Evolutionary conservation across 1,140 invertebrate species (phyloP).

Genomic region (Goniozus legneri): DNA sequence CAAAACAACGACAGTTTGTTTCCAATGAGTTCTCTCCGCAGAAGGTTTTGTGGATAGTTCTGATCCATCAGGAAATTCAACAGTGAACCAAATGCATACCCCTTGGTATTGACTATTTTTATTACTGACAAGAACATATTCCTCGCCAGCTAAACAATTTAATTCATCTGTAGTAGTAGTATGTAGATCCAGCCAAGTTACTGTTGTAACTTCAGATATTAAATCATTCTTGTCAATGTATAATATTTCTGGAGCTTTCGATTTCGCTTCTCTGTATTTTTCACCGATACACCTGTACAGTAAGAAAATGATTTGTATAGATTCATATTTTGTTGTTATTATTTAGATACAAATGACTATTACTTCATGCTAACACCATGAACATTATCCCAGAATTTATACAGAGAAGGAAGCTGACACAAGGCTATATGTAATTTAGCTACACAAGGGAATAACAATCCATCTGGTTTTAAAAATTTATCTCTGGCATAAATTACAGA

Average conservation of each 20-base stretch:
- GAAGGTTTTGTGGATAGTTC: slow-evolving; percentile 74
- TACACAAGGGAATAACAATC: slow-evolving; percentile 60
- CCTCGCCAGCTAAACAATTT: slow-evolving; percentile 72
- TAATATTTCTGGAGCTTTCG: slow-evolving; percentile 42
- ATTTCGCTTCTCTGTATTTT: slow-evolving; percentile 32
- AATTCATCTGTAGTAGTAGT: slow-evolving; percentile 65
- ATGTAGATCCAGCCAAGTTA: slow-evolving; percentile 70
- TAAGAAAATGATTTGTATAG: slow-evolving; percentile 8
- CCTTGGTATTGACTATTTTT: slow-evolving; percentile 69
- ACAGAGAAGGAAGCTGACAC: slow-evolving; percentile 67
- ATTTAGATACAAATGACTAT: slow-evolving; percentile 47
- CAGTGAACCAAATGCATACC: slow-evolving; percentile 84
- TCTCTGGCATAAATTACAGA: slow-evolving; percentile 89
- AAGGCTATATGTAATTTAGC: slow-evolving; percentile 52
- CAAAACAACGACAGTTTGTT: slow-evolving; percentile 90
- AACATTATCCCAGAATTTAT: slow-evolving; percentile 87
- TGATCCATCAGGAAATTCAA: slow-evolving; percentile 66
- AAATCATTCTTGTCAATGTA: slow-evolving; percentile 43
- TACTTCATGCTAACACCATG: slow-evolving; percentile 94
- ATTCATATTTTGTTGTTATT: background rate
- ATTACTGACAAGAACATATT: slow-evolving; percentile 46
- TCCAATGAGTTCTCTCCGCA: slow-evolving; percentile 88
- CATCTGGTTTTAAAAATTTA: slow-evolving; percentile 71
- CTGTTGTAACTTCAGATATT: slow-evolving; percentile 62
- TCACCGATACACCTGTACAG: slow-evolving; percentile 35